phyloP scores from a whole-genome alignment of 2,797 vertebrate species.

The Varecia variegata region DNA sequence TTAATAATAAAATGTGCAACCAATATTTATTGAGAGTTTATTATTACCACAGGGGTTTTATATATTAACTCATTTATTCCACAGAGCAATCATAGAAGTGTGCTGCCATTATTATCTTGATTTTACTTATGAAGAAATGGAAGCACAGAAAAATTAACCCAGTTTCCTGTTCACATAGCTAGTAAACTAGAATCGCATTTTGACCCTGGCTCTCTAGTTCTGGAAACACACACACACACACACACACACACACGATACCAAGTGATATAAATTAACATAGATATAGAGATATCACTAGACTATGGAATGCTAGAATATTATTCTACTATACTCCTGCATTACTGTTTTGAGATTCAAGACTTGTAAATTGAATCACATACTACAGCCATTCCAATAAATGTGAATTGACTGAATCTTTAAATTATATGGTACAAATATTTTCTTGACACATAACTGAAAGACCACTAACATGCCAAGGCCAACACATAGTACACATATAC shows the following conservation, averaged over 20 bases:
- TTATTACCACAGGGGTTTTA: neutral
- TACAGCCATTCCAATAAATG: neutral
- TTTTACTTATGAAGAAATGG: neutral
- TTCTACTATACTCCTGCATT: neutral
- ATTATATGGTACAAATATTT: neutral
- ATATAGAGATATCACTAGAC: neutral
- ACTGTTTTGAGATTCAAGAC: neutral
- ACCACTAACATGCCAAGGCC: neutral
- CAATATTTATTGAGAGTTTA: neutral
- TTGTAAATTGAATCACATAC: neutral
- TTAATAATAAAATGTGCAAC: neutral
- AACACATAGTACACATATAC: neutral
- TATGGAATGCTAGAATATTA: neutral
- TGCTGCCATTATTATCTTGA: neutral
- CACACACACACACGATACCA: neutral
- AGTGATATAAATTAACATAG: neutral
- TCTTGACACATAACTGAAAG: neutral
- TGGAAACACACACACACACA: neutral
- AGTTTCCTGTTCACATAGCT: neutral
- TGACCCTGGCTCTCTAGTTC: neutral
- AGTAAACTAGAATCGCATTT: neutral
- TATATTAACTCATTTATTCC: neutral
- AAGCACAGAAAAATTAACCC: neutral
- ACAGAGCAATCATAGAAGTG: neutral
- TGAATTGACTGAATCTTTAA: neutral